phyloP scores from a whole-genome alignment of 37 sponge, comb jelly and placozoan genomes.

The Halisarca cf. caerulea region DNA sequence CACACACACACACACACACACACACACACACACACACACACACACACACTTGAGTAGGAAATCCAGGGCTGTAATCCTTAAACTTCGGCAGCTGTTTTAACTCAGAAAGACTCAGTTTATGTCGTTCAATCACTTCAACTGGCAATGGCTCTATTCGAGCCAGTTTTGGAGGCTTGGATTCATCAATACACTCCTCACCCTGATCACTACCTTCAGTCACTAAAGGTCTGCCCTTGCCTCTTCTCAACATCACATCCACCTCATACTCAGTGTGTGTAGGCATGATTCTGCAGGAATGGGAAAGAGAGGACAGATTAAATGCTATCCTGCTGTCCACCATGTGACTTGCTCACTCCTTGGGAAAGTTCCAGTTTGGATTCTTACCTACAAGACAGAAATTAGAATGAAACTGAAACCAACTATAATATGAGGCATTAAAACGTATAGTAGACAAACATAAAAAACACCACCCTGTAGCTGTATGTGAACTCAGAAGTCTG shows the following conservation, averaged over 20 bases:
- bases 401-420: no score
- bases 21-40: slow-evolving; percentile 10
- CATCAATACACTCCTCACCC: not conserved
- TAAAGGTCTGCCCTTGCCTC: not conserved
- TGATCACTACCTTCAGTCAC: not conserved
- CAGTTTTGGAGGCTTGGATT: not conserved
- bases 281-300: not conserved
- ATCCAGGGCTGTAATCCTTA: slow-evolving; percentile 54
- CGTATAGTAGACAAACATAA: no score
- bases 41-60: slow-evolving; percentile 33
- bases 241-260: not conserved
- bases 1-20: not conserved
- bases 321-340: not conserved
- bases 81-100: slow-evolving; percentile 69
- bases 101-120: slow-evolving; percentile 61
- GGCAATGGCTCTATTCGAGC: slow-evolving; percentile 39
- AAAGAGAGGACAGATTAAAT: not conserved
- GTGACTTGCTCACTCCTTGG: not conserved
- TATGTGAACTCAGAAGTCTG: no score
- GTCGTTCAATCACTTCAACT: slow-evolving; percentile 54
- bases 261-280: slow-evolving; percentile 5
- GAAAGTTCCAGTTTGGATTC: slow-evolving; percentile 15
- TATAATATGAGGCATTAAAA: no score
- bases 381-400: no score
- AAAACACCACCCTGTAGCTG: no score